Evolutionary conservation across 1,140 invertebrate genomes (phyloP), one percentile per base, ranked within the genome.

Genomic region (Galleria mellonella): DNA sequence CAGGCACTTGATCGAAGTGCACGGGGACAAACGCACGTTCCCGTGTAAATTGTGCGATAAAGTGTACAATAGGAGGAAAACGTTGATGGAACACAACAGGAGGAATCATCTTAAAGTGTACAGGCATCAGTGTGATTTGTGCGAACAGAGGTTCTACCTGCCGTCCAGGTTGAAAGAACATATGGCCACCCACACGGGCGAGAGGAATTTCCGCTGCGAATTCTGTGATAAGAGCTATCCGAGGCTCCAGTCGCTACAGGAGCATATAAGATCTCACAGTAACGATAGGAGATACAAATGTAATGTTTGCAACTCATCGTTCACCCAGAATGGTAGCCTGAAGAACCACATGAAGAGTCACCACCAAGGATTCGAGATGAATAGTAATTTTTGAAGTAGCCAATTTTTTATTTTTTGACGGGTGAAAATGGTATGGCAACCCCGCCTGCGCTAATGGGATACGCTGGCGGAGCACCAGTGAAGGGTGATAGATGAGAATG

Each of bases 181-280:
- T 9, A 75, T 84, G 72, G 77, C 75, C 0, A 81, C 77, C 0
- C 81, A 84, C 12, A 84, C 75, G 0, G 81, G 81, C 0, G 76
- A 83, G 10, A 69, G 74, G 39, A 83, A 77, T 35, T 84, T 70
- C 42, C 47, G 72, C 5, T 84, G 81, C 32, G 73, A 83, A 9
- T 65, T 70, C 4, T 84, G 81, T 36, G 74, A 78, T 14, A 84
- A 84, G 10, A 68, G 66, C n/a, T 84, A 84, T 35, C 81, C 81
- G 0, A 44, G 78, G 1, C 10, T 81, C 4, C 70, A 82, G 12
- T 75, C 76, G 0, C 38, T 84, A 29, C 76, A 84, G 9, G 72
- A 74, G 10, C 78, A 83, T 44, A 55, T 78, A 0, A 35, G 75
- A 3, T 66, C 65, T 1, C 78, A 83, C 28, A 67, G 39, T 12